Base-by-base conservation (phyloP, 2,888 invertebrate species). In the Muscina levida region DNA sequence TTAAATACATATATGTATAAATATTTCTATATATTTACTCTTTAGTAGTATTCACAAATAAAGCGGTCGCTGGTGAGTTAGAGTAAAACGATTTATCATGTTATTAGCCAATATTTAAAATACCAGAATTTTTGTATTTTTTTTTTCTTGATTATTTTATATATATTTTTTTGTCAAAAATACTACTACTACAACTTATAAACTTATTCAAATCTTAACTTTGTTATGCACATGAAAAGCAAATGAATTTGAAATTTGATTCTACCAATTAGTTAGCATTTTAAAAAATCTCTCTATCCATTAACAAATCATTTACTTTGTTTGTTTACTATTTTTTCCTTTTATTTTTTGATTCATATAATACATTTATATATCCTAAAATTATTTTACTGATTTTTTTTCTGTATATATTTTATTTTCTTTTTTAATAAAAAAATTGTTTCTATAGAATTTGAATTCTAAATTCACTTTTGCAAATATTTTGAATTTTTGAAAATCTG, bases 1-100 rank as follows among this genome's bases (percentile, higher is more conserved):
- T 51, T 67, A 26, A 68, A 24, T 37, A 46, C 68, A 57, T 42
- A 42, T 68, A 57, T 72, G 22, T 37, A 46, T 72, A 57, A 39
- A 42, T 68, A 57, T 62, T 24, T 24, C 1, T 72, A 37, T 19
- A 53, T 22, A 66, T 13, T 59, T 59, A 48, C 67, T 56, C 42
- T 68, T 72, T 48, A 70, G 37, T 80, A 70, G 37, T 80, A 72
- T 81, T 81, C 72, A 81, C 81, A 81, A 74, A 48, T 77, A 81
- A 81, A 77, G 74, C 80, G 71, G 66, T 77, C 56, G 59, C 71
- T 73, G 73, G 77, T 77, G 77, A 59, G 62, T 62, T 39, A 15
- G n/a, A n/a, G n/a, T n/a, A n/a, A n/a, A n/a, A n/a, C n/a, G n/a
- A n/a, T n/a, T n/a, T n/a, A n/a, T n/a, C n/a, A n/a, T n/a, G n/a